phyloP scores from a whole-genome alignment of 1,140 invertebrate genomes.

The Belonocnema kinseyi region DNA sequence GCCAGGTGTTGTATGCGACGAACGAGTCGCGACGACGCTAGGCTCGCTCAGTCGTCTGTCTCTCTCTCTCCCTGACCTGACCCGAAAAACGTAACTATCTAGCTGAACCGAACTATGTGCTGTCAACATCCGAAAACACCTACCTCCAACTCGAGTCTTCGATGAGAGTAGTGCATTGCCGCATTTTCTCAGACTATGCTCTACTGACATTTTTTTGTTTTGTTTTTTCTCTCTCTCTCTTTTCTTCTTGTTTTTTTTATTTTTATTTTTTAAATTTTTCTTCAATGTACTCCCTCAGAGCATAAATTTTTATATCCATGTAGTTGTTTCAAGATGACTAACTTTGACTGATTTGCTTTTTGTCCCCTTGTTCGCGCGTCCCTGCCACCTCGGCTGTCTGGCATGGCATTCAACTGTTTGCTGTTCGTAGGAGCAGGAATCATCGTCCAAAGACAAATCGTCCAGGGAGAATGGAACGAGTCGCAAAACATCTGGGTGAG shows the following conservation, averaged over 20 bases:
- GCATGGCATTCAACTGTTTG: slow-evolving; percentile 78
- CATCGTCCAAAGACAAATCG: slow-evolving; percentile 74
- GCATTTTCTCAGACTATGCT: not conserved
- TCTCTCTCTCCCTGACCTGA: slow-evolving; percentile 15
- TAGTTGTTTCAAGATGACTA: slow-evolving; percentile 64
- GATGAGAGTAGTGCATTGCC: slow-evolving; percentile 24
- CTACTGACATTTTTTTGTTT: too few relatives aligned
- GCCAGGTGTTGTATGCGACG: slow-evolving; percentile 62
- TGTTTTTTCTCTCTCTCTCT: too few relatives aligned
- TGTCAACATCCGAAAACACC: not conserved
- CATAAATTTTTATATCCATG: slow-evolving; percentile 26
- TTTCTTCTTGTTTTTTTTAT: too few relatives aligned
- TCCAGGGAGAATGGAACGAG: slow-evolving; percentile 78
- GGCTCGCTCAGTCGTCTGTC: slow-evolving; percentile 61
- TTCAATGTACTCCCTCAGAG: slow-evolving; percentile 31
- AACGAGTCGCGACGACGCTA: slow-evolving; percentile 60
- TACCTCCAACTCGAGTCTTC: not conserved
- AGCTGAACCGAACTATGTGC: slow-evolving; percentile 12
- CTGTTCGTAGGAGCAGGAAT: slow-evolving; percentile 80
- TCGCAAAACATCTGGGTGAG: slow-evolving; percentile 77
- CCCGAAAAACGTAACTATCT: slow-evolving; percentile 10
- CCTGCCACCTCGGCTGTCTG: slow-evolving; percentile 77
- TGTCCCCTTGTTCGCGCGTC: slow-evolving; percentile 75
- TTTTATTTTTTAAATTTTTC: slow-evolving; percentile 23
- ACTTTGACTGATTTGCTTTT: slow-evolving; percentile 73